Evolutionary conservation across 2,888 invertebrate genomes (phyloP).

Genomic region (Chorisops tibialis): DNA sequence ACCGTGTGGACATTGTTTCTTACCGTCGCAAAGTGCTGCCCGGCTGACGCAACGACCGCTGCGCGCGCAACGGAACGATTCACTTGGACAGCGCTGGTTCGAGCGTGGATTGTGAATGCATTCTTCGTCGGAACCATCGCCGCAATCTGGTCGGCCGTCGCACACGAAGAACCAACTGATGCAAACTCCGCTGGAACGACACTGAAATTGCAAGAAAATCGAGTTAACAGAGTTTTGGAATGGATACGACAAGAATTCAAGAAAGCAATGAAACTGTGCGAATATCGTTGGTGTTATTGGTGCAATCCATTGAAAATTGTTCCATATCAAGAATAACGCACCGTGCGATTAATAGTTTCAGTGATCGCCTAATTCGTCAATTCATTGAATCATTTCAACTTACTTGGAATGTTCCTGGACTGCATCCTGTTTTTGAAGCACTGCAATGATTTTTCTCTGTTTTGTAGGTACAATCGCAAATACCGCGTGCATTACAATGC

Average conservation of each 20-base stretch:
- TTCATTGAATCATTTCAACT: conserved; percentile 30
- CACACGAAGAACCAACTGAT: conserved; percentile 93
- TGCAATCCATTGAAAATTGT: background rate
- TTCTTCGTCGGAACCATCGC: conserved; percentile 83
- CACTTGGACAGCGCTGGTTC: conserved; percentile 60
- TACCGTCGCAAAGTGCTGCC: conserved; percentile 78
- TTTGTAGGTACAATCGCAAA: conserved; percentile 70
- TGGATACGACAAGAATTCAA: too few relatives aligned
- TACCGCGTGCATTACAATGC: conserved; percentile 57
- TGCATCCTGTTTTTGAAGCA: conserved; percentile 72
- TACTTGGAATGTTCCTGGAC: conserved; percentile 76
- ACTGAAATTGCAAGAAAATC: conserved; percentile 56
- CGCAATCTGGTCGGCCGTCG: conserved; percentile 75
- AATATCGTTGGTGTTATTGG: too few relatives aligned
- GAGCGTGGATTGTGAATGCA: conserved; percentile 57
- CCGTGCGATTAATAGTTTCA: conserved; percentile 17
- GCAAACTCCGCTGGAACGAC: conserved; percentile 78
- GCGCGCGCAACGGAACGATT: conserved; percentile 68
- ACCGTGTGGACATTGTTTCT: conserved; percentile 70
- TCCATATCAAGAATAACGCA: background rate
- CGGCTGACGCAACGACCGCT: conserved; percentile 72
- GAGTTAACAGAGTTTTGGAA: too few relatives aligned
- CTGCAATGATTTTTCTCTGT: conserved; percentile 62
- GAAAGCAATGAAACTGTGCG: too few relatives aligned
- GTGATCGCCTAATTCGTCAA: conserved; percentile 51